Evolutionary conservation across 1,140 invertebrate species (phyloP), one percentile per base, ranked within the genome.

Genomic region (Lucilia sericata): DNA sequence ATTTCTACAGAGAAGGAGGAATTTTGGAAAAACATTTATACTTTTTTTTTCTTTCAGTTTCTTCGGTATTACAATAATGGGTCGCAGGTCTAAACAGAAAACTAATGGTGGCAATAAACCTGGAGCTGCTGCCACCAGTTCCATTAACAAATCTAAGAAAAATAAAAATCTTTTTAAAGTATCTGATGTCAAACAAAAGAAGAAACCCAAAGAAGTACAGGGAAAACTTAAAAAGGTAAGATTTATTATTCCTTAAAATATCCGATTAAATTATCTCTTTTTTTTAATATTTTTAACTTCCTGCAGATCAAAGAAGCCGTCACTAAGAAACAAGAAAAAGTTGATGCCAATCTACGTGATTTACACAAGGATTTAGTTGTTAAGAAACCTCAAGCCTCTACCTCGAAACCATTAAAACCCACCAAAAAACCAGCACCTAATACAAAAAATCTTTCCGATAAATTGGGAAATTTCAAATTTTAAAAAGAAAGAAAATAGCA

Each of bases 181-280:
- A 13, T 83, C 83, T 76, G 86, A 86, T 76, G 86, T 76, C 60
- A 91, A 91, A 82, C 86, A 87, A 84, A 91, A 90, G 65, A 91
- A 91, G 85, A 91, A 91, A 85, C 88, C 90, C 47, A 91, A 91
- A 84, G 90, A 90, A 74, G 90, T 91, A 12, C 88, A 91, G 78
- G 90, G 89, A 42, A 91, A 91, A 49, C 85, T 91, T n/a, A 91
- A 91, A 82, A 86, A 90, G 88, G 89, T 91, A 85, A 65, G 17
- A n/a, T n/a, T n/a, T 47, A 9, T 42, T 78, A 34, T 82, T 4
- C 36, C 13, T 78, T 8, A 42, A 42, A n/a, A n/a, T n/a, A n/a
- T n/a, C n/a, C n/a, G n/a, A n/a, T n/a, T n/a, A n/a, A n/a, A n/a
- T n/a, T n/a, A n/a, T n/a, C n/a, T n/a, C n/a, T n/a, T n/a, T n/a